Evolutionary conservation across 2,113 vertebrate genomes (phyloP).

Genomic region (Ardeotis arabs): DNA sequence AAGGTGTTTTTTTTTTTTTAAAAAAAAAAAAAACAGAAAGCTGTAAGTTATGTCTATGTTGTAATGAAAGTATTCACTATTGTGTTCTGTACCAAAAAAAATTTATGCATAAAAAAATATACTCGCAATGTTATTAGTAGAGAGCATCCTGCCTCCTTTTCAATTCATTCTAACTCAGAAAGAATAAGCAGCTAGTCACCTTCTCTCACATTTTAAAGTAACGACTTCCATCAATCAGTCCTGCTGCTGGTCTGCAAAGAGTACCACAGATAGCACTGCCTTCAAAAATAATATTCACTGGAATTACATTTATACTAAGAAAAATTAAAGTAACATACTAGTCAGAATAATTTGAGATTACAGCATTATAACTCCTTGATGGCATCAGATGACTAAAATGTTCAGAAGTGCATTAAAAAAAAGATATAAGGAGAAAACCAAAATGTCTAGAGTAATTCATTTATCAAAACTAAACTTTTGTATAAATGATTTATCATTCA

Average conservation of each 20-base stretch:
- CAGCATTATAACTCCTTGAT: background rate
- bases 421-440: background rate
- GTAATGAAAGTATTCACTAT: background rate
- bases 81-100: background rate
- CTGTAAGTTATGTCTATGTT: rapidly evolving
- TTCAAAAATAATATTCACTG: background rate
- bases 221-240: background rate
- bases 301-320: background rate
- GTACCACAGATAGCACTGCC: background rate
- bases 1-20: no score
- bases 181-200: background rate
- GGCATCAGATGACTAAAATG: background rate
- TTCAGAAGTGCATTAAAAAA: background rate
- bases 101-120: background rate
- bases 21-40: background rate
- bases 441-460: background rate
- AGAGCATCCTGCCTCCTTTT: background rate
- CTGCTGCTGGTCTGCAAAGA: background rate
- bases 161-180: background rate
- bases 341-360: background rate
- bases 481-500: background rate
- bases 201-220: background rate
- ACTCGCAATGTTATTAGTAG: background rate
- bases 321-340: background rate
- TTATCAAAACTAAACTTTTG: background rate